Evolutionary conservation across 2,888 invertebrate species (phyloP), one percentile per base, ranked within the genome.

Genomic region (Scrobipalpa atriplicella): DNA sequence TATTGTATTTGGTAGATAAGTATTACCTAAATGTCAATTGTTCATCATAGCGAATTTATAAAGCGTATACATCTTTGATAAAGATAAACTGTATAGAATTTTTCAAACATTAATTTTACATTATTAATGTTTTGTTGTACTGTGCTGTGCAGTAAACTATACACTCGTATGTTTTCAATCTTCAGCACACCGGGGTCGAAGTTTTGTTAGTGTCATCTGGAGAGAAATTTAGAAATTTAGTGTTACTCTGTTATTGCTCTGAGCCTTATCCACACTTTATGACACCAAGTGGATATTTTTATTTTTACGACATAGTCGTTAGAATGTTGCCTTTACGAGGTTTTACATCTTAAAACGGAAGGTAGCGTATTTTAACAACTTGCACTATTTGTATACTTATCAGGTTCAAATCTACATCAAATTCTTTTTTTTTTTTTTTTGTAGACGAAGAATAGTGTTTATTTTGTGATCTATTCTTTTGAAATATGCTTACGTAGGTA

Each of bases 141-240:
- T n/a, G 16, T 13, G 43, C 10, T 43, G 11, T 43, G 13, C n/a
- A 5, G n/a, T 6, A n/a, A 19, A 9, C 7, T 8, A 0, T 7
- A n/a, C 69, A n/a, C 5, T 16, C 78, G 78, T 85, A 67, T 79
- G 75, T 82, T 80, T 75, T n/a, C 70, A 61, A 62, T 68, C 61
- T 67, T 38, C 75, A 75, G 71, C 77, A 78, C 79, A 75, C 77
- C 67, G 78, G 76, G 75, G 80, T 75, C 69, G 72, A 84, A 87
- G 83, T 87, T 87, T 84, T 81, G 85, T 84, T 85, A 85, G 81
- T 83, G 85, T 85, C 87, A 85, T 85, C 87, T 71, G 75, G 85
- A 84, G 86, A 81, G 83, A 85, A 85, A 86, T 86, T 86, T 85
- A 85, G 83, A 84, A 85, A 86, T 86, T 85, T 86, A 85, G 81